Evolutionary conservation across 2,888 invertebrate species (phyloP), one percentile per base, ranked within the genome.

Genomic region (Pollenia amentaria): DNA sequence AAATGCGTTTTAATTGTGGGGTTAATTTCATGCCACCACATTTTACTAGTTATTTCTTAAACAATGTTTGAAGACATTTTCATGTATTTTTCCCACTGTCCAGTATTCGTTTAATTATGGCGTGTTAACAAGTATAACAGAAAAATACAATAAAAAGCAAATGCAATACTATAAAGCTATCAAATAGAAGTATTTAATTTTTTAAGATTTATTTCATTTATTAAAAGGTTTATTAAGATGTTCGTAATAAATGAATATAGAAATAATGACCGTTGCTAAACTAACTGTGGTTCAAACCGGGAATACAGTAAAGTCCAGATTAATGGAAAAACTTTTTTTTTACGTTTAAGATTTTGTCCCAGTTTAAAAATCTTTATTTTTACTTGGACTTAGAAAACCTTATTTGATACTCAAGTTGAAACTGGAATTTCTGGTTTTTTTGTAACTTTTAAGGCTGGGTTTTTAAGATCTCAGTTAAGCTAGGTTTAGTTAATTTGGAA

Each of bases 201-300:
- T 64, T 64, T 16, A 46, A 51, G 42, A 51, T 62, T 78, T 79
- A 70, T 60, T 70, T 44, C 72, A 73, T 81, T 73, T 53, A 44
- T 64, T 72, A 80, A 67, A 80, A 72, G 55, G 16, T 80, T 80
- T 80, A 46, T 65, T 46, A 64, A 55, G 72, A 72, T 38, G 62
- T 46, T 64, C 16, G 65, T 44, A 77, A 29, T 65, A 21, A 21
- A 51, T 12, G n/a, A 46, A n/a, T n/a, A n/a, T n/a, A 29, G 7
- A 65, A 77, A 44, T 18, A 46, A 14, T 57, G 77, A 57, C 55
- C 77, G 46, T 55, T 64, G 64, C n/a, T 67, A 55, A 77, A 77
- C 65, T 62, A 77, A 77, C 65, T 62, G 65, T 55, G 12, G 29
- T 4, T 10, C 16, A 48, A 4, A 48, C 29, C 18, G 12, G 16